These are phyloP conservation scores for Oegoconia quadripuncta DNA, from an alignment of 2,888 invertebrate species.

Conservation along the genomic window DNA sequence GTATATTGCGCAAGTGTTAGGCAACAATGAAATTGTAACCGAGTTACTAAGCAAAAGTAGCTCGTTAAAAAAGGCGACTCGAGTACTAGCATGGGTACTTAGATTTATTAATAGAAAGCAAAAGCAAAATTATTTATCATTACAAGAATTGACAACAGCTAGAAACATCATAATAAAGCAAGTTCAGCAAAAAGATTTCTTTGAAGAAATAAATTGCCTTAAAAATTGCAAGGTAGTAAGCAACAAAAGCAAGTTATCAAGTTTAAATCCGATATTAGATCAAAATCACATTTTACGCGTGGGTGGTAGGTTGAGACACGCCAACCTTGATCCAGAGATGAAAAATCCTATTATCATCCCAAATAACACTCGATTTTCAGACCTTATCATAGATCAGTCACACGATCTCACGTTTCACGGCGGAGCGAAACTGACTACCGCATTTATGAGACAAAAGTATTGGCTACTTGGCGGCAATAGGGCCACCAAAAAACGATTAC, in stretches of 20 bases:
- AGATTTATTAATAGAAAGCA: conserved; percentile 3
- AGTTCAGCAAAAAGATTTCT: conserved; percentile 14
- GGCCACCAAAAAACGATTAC: conserved; percentile 11
- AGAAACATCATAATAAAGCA: conserved; percentile 15
- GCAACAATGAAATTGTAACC: conserved; percentile 22
- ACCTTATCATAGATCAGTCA: conserved; percentile 18
- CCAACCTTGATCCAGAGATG: conserved; percentile 1
- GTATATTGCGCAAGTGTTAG: too few relatives aligned
- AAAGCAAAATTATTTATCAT: conserved; percentile 5
- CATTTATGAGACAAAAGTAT: conserved; percentile 16
- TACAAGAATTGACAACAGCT: conserved; percentile 10
- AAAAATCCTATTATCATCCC: conserved; percentile 16
- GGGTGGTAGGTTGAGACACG: conserved; percentile 3
- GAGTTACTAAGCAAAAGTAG: too few relatives aligned
- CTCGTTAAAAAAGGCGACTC: conserved; percentile 6
- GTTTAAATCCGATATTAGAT: conserved; percentile 18
- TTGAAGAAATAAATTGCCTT: conserved; percentile 14
- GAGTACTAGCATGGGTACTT: conserved; percentile 11
- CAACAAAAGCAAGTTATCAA: conserved; percentile 13
- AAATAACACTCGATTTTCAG: conserved; percentile 11
- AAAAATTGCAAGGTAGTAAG: conserved; percentile 9
- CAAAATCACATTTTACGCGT: conserved; percentile 12
- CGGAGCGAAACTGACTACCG: conserved; percentile 14
- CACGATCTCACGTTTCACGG: conserved; percentile 21
- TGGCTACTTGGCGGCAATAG: conserved; percentile 18